A percentile compares a stretch with the other conserved stretches of the same genome.
Conservation (phyloP, 2,888 invertebrate genomes). For the Noctua fimbriata region DNA sequence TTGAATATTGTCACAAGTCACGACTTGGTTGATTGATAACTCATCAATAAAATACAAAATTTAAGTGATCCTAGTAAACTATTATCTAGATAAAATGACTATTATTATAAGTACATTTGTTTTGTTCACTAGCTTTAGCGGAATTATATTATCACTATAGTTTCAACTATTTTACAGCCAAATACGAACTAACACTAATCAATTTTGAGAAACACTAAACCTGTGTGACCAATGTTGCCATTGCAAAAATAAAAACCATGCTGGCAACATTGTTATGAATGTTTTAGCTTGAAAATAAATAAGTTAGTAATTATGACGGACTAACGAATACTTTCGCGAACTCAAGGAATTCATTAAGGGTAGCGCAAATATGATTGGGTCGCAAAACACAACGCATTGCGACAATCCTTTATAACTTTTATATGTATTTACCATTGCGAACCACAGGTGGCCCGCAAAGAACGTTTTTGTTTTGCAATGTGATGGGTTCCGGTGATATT, state of each 20-base stretch:
- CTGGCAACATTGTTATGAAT: conserved; percentile 45
- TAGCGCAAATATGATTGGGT: neutral
- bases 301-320: conserved; percentile 21
- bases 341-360: neutral
- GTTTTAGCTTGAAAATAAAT: conserved; percentile 29
- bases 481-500: neutral
- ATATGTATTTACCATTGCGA: neutral
- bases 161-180: conserved; percentile 55
- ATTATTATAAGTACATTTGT: conserved; percentile 46
- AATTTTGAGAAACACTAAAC: conserved; percentile 10
- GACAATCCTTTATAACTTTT: neutral
- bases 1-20: neutral
- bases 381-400: neutral
- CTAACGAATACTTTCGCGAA: conserved; percentile 9
- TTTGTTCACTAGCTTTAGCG: conserved; percentile 41
- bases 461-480: neutral
- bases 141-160: conserved; percentile 56
- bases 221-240: conserved; percentile 40
- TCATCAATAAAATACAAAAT: conserved; percentile 20
- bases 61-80: neutral
- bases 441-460: fast-evolving
- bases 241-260: conserved; percentile 46
- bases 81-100: conserved; percentile 25
- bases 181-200: conserved; percentile 37
- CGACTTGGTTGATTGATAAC: neutral